These are phyloP conservation scores for Leptothorax acervorum DNA, from an alignment of 2,888 invertebrate genomes.

Conservation along the genomic window DNA sequence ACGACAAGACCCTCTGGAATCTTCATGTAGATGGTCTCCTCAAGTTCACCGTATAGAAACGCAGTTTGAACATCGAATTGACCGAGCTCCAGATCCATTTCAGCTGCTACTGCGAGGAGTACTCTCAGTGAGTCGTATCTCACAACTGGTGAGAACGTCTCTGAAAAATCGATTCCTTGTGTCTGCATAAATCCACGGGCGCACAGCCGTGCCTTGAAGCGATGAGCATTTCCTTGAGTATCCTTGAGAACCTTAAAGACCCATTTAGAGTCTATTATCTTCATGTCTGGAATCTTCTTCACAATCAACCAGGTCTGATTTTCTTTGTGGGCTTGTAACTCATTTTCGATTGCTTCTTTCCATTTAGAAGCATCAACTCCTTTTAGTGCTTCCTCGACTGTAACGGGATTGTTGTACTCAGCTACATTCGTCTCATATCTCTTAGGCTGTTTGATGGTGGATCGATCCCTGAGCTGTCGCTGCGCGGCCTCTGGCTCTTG, in stretches of 20 bases:
- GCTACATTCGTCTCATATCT: not conserved
- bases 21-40: no score
- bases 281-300: not conserved
- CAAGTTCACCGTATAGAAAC: not conserved
- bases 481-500: no score
- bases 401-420: not conserved
- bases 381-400: not conserved
- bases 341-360: constrained; percentile 8
- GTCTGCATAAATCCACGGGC: no score
- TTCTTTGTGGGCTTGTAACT: not conserved
- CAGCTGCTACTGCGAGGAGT: no score
- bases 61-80: not conserved
- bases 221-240: not conserved
- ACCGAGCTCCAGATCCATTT: no score
- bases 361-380: not conserved
- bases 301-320: not conserved
- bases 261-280: not conserved
- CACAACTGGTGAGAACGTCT: no score
- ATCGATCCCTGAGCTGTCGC: not conserved
- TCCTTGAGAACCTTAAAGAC: not conserved
- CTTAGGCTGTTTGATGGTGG: not conserved
- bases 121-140: no score
- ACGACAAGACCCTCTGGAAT: no score
- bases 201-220: no score
- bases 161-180: no score